These are phyloP conservation scores for Onychomys torridus DNA, from an alignment of 2,797 vertebrate species.

Conservation along the genomic window DNA sequence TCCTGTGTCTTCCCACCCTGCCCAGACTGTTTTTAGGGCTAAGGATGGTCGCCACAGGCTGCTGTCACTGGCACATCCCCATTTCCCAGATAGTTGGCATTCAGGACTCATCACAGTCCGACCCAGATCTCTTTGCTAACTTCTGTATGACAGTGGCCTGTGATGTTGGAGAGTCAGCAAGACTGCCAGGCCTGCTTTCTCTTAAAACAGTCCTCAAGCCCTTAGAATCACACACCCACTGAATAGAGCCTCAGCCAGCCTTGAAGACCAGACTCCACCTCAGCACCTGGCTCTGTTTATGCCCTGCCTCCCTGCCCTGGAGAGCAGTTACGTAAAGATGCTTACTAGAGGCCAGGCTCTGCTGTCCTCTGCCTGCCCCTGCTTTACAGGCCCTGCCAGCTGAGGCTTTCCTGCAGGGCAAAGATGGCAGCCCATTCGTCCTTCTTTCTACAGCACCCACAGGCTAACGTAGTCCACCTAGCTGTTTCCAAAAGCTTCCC, in stretches of 20 bases:
- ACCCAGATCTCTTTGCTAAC: background rate
- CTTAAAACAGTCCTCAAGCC: background rate
- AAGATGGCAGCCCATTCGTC: background rate
- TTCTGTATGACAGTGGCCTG: background rate
- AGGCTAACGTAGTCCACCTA: background rate
- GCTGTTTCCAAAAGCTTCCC: background rate
- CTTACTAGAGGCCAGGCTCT: background rate
- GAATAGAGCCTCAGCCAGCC: background rate
- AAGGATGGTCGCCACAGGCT: background rate
- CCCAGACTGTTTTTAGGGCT: background rate
- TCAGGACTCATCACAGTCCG: background rate
- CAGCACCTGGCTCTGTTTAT: background rate
- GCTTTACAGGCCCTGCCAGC: background rate
- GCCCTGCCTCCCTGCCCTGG: background rate
- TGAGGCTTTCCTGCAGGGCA: slow-evolving; percentile 1
- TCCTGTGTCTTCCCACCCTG: background rate
- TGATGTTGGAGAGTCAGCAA: background rate
- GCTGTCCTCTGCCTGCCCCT: background rate
- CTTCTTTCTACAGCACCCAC: background rate
- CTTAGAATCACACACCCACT: background rate
- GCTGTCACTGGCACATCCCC: background rate
- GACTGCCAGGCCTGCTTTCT: background rate
- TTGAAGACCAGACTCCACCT: background rate
- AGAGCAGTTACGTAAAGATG: background rate
- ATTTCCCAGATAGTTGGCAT: background rate